Conservation (phyloP, 2,797 vertebrate species). For the Enteromius paludinosus region DNA sequence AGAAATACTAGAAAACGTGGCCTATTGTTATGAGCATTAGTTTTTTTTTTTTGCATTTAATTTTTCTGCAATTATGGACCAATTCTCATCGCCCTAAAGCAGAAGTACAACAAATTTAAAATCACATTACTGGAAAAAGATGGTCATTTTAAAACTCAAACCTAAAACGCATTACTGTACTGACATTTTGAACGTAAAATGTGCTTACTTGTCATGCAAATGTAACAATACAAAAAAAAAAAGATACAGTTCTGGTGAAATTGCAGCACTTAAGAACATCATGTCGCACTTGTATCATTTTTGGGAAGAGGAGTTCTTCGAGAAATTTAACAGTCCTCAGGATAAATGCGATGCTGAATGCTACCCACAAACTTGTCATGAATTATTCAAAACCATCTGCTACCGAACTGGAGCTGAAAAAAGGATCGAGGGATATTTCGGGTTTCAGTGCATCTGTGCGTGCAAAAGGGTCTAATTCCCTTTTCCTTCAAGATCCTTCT, state of each 20-base stretch:
- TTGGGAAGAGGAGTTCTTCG: conserved; percentile 56
- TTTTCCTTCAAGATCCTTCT: conserved; percentile 19
- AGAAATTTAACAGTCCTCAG: conserved; percentile 68
- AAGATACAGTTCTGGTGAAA: conserved; percentile 20
- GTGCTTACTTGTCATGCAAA: conserved; percentile 26
- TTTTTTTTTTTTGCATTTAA: neutral
- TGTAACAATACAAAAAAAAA: neutral
- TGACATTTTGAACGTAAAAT: neutral
- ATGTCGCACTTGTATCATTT: conserved; percentile 37
- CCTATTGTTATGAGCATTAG: neutral
- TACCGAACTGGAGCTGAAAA: conserved; percentile 65
- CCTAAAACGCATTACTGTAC: neutral
- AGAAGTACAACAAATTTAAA: too few species aligned
- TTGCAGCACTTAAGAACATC: conserved; percentile 38
- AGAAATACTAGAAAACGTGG: neutral
- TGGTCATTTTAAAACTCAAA: neutral
- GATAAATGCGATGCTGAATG: conserved; percentile 68
- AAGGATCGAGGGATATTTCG: conserved; percentile 66
- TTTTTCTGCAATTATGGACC: neutral
- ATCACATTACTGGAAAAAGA: neutral
- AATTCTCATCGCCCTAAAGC: neutral
- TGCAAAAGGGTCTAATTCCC: conserved; percentile 52
- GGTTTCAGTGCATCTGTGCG: conserved; percentile 66
- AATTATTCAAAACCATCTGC: conserved; percentile 82
- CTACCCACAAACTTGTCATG: conserved; percentile 72